These are phyloP conservation scores for Blastobasis lacticolella DNA, from an alignment of 2,888 invertebrate species.

Conservation along the genomic window DNA sequence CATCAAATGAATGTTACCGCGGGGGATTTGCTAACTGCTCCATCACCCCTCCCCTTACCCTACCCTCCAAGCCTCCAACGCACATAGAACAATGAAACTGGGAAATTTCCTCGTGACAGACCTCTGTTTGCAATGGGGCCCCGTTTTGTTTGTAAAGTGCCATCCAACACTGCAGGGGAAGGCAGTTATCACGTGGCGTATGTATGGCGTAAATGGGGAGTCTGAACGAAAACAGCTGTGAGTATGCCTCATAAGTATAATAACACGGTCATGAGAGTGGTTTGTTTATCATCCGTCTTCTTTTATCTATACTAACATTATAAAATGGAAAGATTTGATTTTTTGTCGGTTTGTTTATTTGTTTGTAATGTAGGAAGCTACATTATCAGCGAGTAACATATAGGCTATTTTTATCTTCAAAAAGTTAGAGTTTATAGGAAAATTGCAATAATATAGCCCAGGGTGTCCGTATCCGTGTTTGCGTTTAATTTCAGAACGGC, in stretches of 20 bases:
- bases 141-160: neutral
- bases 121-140: conserved; percentile 19
- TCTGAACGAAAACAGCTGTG: neutral
- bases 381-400: neutral
- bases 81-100: conserved; percentile 25
- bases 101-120: conserved; percentile 18
- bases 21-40: conserved; percentile 52
- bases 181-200: too few species aligned
- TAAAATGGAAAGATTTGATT: neutral
- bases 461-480: too few species aligned
- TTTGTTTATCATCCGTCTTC: too few species aligned
- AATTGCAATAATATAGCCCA: neutral
- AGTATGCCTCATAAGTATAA: too few species aligned
- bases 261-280: too few species aligned
- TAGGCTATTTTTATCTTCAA: neutral
- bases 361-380: neutral
- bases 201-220: neutral
- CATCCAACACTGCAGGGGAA: neutral
- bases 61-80: conserved; percentile 9
- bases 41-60: conserved; percentile 10
- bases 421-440: too few species aligned
- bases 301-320: neutral
- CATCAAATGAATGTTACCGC: conserved; percentile 50
- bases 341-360: neutral
- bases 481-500: too few species aligned